Percentiles rank a stretch among this genome's conserved stretches.
phyloP scores from a whole-genome alignment of 2,113 vertebrate genomes.

The Vanacampus margaritifer region DNA sequence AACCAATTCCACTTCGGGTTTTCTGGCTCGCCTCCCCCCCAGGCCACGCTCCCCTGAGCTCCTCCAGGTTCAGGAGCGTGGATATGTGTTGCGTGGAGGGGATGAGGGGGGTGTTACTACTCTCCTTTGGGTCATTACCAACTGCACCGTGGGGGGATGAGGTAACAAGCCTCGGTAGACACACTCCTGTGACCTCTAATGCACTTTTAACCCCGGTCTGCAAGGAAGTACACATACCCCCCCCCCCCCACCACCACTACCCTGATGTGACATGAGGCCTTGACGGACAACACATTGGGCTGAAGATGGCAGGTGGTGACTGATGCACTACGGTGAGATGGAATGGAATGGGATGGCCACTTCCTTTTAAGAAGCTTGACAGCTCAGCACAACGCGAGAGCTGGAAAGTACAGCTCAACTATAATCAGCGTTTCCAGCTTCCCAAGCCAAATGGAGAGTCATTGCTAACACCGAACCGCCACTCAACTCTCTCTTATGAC shows the following conservation, averaged over 20 bases:
- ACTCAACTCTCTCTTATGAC: slow-evolving; percentile 4
- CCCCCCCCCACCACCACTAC: not conserved
- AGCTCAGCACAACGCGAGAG: slow-evolving; percentile 15
- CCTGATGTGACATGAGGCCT: slow-evolving; percentile 11
- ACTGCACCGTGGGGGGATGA: slow-evolving; percentile 21
- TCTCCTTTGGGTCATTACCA: slow-evolving; percentile 59
- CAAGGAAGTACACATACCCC: slow-evolving; percentile 17
- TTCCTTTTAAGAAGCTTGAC: slow-evolving; percentile 34
- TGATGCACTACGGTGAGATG: not conserved
- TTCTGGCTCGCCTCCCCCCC: slow-evolving; percentile 55
- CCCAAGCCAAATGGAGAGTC: slow-evolving; percentile 22
- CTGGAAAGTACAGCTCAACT: slow-evolving; percentile 19
- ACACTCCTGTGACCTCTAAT: slow-evolving; percentile 58
- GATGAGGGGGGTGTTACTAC: slow-evolving; percentile 34
- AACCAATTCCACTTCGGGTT: slow-evolving; percentile 64
- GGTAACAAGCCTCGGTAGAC: slow-evolving; percentile 35
- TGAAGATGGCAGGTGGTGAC: slow-evolving; percentile 1
- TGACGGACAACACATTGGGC: slow-evolving; percentile 6
- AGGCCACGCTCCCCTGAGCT: slow-evolving; percentile 54
- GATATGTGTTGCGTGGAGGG: slow-evolving; percentile 18
- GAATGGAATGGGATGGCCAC: not conserved
- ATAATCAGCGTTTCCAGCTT: slow-evolving; percentile 22
- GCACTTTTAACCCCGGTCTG: slow-evolving; percentile 59
- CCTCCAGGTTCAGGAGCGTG: slow-evolving; percentile 53
- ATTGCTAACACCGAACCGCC: slow-evolving; percentile 19